Conservation (phyloP, 2,113 vertebrate genomes). For the Psittacara wagleri region DNA sequence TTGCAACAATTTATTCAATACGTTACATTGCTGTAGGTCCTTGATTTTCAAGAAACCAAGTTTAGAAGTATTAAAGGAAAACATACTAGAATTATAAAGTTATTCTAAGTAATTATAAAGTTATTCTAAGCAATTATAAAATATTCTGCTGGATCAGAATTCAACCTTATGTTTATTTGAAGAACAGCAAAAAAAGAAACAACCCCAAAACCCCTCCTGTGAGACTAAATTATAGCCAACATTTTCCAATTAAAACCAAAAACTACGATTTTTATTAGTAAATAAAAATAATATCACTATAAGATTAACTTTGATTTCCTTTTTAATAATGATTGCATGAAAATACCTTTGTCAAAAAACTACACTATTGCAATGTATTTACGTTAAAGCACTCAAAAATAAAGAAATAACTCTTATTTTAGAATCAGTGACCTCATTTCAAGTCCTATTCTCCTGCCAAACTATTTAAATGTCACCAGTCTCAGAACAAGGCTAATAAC, state of each 20-base stretch:
- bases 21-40: neutral
- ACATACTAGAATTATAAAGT: neutral
- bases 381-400: neutral
- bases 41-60: neutral
- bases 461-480: neutral
- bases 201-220: neutral
- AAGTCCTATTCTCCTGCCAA: neutral
- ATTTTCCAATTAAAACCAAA: neutral
- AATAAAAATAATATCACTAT: neutral
- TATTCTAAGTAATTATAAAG: neutral
- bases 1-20: neutral
- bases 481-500: neutral
- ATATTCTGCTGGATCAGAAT: neutral
- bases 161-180: neutral
- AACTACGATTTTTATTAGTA: neutral
- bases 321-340: neutral
- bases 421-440: neutral
- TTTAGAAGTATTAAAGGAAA: neutral
- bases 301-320: neutral
- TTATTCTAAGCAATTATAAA: neutral
- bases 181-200: neutral
- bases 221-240: neutral
- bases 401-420: neutral
- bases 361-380: neutral
- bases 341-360: neutral